Base-by-base conservation (phyloP, 2,888 invertebrate genomes). In the Plagiodera versicolora region DNA sequence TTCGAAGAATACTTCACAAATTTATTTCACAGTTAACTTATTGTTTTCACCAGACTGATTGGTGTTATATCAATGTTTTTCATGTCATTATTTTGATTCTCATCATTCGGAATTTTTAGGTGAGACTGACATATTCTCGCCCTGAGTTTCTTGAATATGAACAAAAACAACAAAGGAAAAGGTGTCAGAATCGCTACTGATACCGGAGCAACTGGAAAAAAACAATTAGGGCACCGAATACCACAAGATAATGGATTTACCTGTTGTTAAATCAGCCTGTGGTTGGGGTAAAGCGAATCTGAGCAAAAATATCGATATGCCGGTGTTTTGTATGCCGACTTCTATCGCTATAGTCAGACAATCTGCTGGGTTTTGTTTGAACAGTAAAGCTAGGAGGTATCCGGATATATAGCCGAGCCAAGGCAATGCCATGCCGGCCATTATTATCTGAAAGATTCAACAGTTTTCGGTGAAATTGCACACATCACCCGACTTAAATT, bases 151-250 rank as follows among this genome's bases (percentile, higher is more conserved):
- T 85, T 84, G 69, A 81, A 81, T 14, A 87, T 75, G 73, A 70
- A 79, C 2, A 79, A 58, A 8, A 67, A 52, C 11, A 79, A 54
- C 16, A 96, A 83, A 0, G 97, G 96, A 19, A 95, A 76, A 0
- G 97, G 97, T 0, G 97, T 97, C 92, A 97, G 94, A 48, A 95
- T 89, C 16, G 96, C 95, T 17, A 94, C 90, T 1, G 94, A 87
- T 0, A 97, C 95, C 2, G 97, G 96, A 61, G 94, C 86, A 70
- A 95, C 94, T 87, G 83, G 60, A 82, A 84, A 70, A 48, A 61
- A 59, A 67, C 61, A 68, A 66, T 64, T 48, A 39, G 39, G 20
- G 24, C 6, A 6, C 6, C 4, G 6, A 24, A 5, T 24, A 5
- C 3, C 24, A 5, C 4, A 24, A 5, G 24, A 24, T 24, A 6